Conservation (phyloP, 2,113 vertebrate genomes). For the Cryptotis parvus region DNA sequence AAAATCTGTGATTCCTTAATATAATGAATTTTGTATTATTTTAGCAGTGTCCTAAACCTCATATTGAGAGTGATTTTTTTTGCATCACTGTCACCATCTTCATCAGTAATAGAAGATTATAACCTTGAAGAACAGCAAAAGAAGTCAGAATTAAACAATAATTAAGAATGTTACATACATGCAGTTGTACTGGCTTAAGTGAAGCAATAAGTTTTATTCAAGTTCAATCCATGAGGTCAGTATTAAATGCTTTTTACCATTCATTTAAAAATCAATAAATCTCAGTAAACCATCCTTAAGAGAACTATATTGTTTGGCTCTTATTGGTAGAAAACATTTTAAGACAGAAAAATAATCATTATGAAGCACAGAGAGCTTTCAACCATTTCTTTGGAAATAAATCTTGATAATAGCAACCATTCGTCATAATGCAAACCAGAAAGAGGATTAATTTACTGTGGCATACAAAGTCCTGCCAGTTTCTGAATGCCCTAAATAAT, state of each 20-base stretch:
- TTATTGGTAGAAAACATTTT: slow-evolving; percentile 69
- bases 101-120: neutral
- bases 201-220: slow-evolving; percentile 41
- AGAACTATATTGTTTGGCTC: slow-evolving; percentile 59
- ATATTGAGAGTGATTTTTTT: neutral
- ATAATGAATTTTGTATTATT: slow-evolving; percentile 6
- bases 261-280: slow-evolving; percentile 56
- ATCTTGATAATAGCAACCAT: slow-evolving; percentile 82
- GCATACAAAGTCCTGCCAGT: slow-evolving; percentile 83
- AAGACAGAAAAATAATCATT: slow-evolving; percentile 71
- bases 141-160: neutral
- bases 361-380: slow-evolving; percentile 76
- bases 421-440: slow-evolving; percentile 81
- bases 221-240: slow-evolving; percentile 20
- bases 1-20: neutral
- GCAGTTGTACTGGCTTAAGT: slow-evolving; percentile 15
- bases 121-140: neutral
- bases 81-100: neutral
- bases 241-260: slow-evolving; percentile 63
- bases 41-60: slow-evolving; percentile 47
- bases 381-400: slow-evolving; percentile 78
- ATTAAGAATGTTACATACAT: neutral
- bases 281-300: slow-evolving; percentile 72
- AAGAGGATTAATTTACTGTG: slow-evolving; percentile 82
- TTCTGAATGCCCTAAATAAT: slow-evolving; percentile 80